phyloP scores from a whole-genome alignment of 2,797 vertebrate genomes.

The Decapterus maruadsi region DNA sequence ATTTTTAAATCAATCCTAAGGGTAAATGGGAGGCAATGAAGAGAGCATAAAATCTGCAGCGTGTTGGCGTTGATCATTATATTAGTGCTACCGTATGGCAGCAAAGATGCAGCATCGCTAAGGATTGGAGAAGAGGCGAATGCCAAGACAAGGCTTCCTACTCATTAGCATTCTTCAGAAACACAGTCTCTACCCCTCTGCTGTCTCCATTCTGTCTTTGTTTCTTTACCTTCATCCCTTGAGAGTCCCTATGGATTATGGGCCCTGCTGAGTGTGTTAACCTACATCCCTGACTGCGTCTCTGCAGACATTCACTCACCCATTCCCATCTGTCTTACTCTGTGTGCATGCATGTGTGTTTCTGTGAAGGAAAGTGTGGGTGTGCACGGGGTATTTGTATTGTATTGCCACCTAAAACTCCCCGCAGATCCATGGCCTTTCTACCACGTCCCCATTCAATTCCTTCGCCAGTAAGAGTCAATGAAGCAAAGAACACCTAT shows the following conservation, averaged over 20 bases:
- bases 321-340: conserved; percentile 26
- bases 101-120: neutral
- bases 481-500: conserved; percentile 49
- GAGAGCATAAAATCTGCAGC: conserved; percentile 3
- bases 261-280: conserved; percentile 40
- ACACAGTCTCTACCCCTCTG: conserved; percentile 1
- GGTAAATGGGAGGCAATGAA: neutral
- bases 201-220: conserved; percentile 17
- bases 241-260: conserved; percentile 36
- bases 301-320: conserved; percentile 24
- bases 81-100: neutral
- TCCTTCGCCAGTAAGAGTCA: conserved; percentile 35
- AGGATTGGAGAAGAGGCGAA: conserved; percentile 7
- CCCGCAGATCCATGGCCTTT: conserved; percentile 27
- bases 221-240: conserved; percentile 22
- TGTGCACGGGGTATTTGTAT: conserved; percentile 4
- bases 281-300: conserved; percentile 31
- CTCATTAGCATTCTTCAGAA: conserved; percentile 32
- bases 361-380: conserved; percentile 9
- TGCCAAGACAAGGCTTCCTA: conserved; percentile 14
- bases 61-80: conserved; percentile 6
- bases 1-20: conserved; percentile 20
- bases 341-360: conserved; percentile 17
- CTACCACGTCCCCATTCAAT: conserved; percentile 20
- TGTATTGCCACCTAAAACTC: conserved; percentile 22